Conservation (phyloP, 2,888 invertebrate genomes). For the Megaustenia siamemsis region DNA sequence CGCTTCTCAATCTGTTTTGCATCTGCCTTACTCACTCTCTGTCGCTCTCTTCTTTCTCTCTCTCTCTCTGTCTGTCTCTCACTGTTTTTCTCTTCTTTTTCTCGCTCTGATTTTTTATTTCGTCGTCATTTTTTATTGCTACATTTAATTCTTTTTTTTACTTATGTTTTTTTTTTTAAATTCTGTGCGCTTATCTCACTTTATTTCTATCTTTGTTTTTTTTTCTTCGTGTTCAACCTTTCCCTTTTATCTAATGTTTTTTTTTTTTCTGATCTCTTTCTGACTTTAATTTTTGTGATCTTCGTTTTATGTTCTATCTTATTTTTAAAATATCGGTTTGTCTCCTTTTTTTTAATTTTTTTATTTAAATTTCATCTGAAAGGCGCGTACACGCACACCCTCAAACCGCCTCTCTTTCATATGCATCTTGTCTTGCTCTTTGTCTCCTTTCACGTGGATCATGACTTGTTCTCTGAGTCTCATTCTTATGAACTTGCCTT, state of each 20-base stretch:
- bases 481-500: background rate
- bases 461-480: background rate
- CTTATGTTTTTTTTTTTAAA: background rate
- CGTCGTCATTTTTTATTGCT: background rate
- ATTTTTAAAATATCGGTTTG: background rate
- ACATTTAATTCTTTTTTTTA: too few relatives aligned
- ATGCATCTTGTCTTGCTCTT: too few relatives aligned
- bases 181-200: background rate
- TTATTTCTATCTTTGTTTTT: too few relatives aligned
- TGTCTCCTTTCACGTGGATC: too few relatives aligned
- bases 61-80: background rate
- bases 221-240: too few relatives aligned
- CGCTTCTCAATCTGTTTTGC: too few relatives aligned
- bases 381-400: too few relatives aligned
- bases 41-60: background rate
- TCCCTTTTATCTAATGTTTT: too few relatives aligned
- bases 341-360: too few relatives aligned
- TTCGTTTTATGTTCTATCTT: background rate
- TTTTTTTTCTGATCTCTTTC: background rate
- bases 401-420: too few relatives aligned
- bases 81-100: background rate
- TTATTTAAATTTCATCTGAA: too few relatives aligned
- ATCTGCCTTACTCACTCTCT: too few relatives aligned
- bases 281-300: background rate
- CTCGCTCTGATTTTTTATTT: background rate